A percentile compares a stretch with the other conserved stretches of the same genome.
Evolutionary conservation across 1,140 invertebrate genomes (phyloP).

Genomic region (Drosophila lacteicornis): DNA sequence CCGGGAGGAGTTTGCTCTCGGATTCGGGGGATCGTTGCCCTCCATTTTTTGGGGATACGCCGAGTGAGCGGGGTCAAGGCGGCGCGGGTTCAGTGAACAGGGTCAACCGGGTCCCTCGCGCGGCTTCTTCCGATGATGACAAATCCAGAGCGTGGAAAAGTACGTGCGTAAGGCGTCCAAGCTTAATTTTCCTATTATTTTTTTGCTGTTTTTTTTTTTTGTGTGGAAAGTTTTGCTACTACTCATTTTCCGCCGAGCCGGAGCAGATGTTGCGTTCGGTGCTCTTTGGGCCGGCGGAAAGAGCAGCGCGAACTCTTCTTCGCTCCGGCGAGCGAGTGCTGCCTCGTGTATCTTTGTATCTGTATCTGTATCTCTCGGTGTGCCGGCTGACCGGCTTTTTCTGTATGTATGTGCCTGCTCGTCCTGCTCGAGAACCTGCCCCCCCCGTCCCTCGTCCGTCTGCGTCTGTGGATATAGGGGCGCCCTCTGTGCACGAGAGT

Average conservation of each 20-base stretch:
- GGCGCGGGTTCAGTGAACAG: background rate
- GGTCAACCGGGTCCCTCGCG: background rate
- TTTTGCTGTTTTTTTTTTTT: too few relatives aligned
- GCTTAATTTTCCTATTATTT: background rate
- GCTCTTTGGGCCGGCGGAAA: slow-evolving; percentile 20
- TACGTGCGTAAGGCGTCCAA: slow-evolving; percentile 6
- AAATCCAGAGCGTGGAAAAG: slow-evolving; percentile 5
- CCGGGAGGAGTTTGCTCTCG: slow-evolving; percentile 12
- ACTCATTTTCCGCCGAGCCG: slow-evolving; percentile 13
- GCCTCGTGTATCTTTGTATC: slow-evolving; percentile 7
- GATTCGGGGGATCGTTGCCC: slow-evolving; percentile 13
- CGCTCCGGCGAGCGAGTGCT: slow-evolving; percentile 1
- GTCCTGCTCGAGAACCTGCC: slow-evolving; percentile 28
- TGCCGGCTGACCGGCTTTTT: slow-evolving; percentile 50
- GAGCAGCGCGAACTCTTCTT: slow-evolving; percentile 22
- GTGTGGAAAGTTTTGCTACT: slow-evolving; percentile 10
- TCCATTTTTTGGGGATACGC: slow-evolving; percentile 3
- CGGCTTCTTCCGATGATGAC: background rate
- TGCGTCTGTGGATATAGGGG: slow-evolving; percentile 26
- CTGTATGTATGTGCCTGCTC: slow-evolving; percentile 27
- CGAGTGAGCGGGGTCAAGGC: background rate
- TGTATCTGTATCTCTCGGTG: slow-evolving; percentile 9
- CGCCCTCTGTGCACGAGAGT: slow-evolving; percentile 38
- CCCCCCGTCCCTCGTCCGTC: background rate
- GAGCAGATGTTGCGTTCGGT: slow-evolving; percentile 7